Evolutionary conservation across 2,888 invertebrate genomes (phyloP), one percentile per base, ranked within the genome.

Genomic region (Ochlodes sylvanus): DNA sequence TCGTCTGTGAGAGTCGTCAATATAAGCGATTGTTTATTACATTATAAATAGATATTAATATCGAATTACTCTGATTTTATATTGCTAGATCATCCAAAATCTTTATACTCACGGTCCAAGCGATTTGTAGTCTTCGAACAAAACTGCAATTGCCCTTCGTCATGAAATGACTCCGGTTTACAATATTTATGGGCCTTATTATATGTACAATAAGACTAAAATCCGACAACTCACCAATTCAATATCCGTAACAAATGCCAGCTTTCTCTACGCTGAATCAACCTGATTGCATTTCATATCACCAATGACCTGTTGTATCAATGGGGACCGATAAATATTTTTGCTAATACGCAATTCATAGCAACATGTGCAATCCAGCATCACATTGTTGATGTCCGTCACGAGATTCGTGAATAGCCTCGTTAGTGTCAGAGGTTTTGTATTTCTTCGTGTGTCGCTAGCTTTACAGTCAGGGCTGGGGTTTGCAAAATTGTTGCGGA

Each of bases 341-440:
- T 76, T 75, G 75, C 79, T 79, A 78, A 78, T 77, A 72, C 73
- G 52, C 73, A 60, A 78, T 78, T 76, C 79, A 77, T 72, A 70
- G 64, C 60, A 60, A 69, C 65, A 68, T 63, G 70, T 68, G 68
- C 72, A 75, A 75, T 76, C 76, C 75, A 77, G 72, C 69, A 63
- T 81, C 76, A 69, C 52, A 69, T 69, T 69, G 63, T 64, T 52
- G 63, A 50, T 55, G 55, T 68, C 7, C 69, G 64, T 61, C 60
- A 64, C 27, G 19, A 41, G 63, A 19, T 63, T 72, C 68, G 75
- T 90, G 89, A 90, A 92, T 92, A 81, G 86, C 77, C 85, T 92
- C 92, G 92, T 92, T 92, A 92, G 89, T 81, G 84, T 76, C 74
- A 69, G 66, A 72, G 73, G 78, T 81, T 82, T 86, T 83, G 83